Base-by-base conservation (phyloP, 1,140 invertebrate genomes). In the Sycophaga agraensis region DNA sequence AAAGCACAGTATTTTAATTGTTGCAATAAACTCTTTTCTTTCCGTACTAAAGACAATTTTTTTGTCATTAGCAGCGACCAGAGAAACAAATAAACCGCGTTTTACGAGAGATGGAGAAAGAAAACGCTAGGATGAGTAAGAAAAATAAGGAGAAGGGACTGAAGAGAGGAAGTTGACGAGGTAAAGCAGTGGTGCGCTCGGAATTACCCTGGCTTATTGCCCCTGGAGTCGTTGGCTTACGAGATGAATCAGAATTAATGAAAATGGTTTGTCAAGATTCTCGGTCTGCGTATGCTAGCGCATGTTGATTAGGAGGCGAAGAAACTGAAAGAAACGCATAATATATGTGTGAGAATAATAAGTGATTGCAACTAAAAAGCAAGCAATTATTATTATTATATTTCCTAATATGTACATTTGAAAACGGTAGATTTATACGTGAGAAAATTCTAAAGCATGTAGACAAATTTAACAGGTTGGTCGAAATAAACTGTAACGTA, bases 191-290 rank as follows among this genome's bases (percentile, higher is more conserved):
- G 16, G 40, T 11, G 2, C 40, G 40, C 40, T 19, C 4, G 17
- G 7, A 19, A 19, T 42, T 21, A 21, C 12, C 21, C 21, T 11
- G 12, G 9, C 8, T 19, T 42, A 42, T 42, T 42, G 40, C 7
- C 40, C 40, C 6, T 12, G 35, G 12, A 37, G 40, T 42, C 17
- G 40, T 21, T 11, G 40, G 40, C 11, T 42, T 4, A 19, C 40
- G 17, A 42, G 14, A 42, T 42, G 40, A 42, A 42, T 42, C 40
- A 26, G 45, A 24, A 48, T 48, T 48, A 48, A 48, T 26, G 45
- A 28, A 46, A 28, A 28, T 5, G n/a, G 22, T 48, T 48, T 1
- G 12, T 26, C 14, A 48, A 8, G 19, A 45, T 22, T 45, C 22
- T 4, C 17, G 22, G 22, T 6, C 22, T 16, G 19, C 43, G 43